phyloP scores from a whole-genome alignment of 2,888 invertebrate genomes.

The Cheilosia vernalis region DNA sequence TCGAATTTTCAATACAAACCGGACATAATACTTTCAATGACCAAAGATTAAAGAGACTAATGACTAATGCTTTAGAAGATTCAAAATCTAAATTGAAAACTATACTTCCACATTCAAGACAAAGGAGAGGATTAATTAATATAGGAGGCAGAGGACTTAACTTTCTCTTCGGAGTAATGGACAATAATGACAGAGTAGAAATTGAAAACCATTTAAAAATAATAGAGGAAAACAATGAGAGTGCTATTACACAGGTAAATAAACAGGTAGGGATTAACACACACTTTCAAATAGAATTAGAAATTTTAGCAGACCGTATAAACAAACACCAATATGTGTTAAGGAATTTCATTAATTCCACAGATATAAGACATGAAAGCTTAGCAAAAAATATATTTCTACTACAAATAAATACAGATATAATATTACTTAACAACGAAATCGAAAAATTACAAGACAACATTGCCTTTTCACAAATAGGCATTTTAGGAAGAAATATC shows the following conservation, averaged over 20 bases:
- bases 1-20: too few relatives aligned
- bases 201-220: too few relatives aligned
- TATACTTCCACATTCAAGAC: neutral
- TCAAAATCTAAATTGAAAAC: too few relatives aligned
- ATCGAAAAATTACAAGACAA: slow-evolving; percentile 8
- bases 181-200: neutral
- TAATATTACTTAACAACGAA: neutral
- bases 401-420: neutral
- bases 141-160: too few relatives aligned
- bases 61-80: too few relatives aligned
- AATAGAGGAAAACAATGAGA: neutral
- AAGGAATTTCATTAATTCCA: neutral
- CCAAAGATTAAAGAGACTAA: too few relatives aligned
- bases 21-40: too few relatives aligned
- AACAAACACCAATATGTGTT: neutral
- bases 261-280: slow-evolving; percentile 1
- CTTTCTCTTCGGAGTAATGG: too few relatives aligned
- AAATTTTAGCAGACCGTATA: neutral
- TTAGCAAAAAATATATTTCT: neutral
- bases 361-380: neutral
- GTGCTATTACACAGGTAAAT: slow-evolving; percentile 7
- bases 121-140: too few relatives aligned
- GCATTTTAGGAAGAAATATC: neutral
- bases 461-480: neutral
- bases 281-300: slow-evolving; percentile 10